These are phyloP conservation scores for Camptogramma bilineatum DNA, from an alignment of 2,888 invertebrate genomes.

Conservation along the genomic window DNA sequence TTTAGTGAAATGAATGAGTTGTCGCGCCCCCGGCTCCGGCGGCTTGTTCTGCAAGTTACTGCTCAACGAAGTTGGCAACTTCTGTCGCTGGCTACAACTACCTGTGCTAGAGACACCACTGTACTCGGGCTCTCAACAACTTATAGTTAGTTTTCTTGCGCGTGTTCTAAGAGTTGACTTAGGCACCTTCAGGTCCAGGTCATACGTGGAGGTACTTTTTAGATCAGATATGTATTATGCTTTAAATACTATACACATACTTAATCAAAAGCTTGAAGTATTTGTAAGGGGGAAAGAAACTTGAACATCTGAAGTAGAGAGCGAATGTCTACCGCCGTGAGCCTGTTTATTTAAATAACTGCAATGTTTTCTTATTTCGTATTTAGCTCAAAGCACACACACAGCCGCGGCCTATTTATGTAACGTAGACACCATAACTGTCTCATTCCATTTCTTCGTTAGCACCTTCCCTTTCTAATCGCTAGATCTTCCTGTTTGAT, in stretches of 20 bases:
- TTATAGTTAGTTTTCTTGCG: not conserved
- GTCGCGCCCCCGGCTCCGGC: constrained; percentile 17
- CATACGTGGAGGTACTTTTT: no score
- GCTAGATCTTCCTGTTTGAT: not conserved
- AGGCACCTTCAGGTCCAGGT: no score
- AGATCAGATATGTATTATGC: no score
- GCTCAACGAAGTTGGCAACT: constrained; percentile 23
- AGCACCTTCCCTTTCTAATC: not conserved
- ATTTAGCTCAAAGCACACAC: no score
- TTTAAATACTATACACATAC: no score
- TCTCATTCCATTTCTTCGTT: not conserved
- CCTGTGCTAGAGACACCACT: constrained; percentile 3
- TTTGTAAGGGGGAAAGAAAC: no score
- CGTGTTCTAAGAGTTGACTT: no score
- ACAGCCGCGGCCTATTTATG: not conserved
- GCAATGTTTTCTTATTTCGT: no score
- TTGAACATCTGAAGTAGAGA: no score
- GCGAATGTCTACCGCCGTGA: no score
- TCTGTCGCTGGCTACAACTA: constrained; percentile 9
- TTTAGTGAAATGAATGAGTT: constrained; percentile 43
- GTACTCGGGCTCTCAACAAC: not conserved
- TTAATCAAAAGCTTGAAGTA: no score
- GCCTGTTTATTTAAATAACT: no score
- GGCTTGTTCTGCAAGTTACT: constrained; percentile 27
- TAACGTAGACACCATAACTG: not conserved